These are phyloP conservation scores for Mobula birostris DNA, from an alignment of 2,113 vertebrate species.

Conservation along the genomic window DNA sequence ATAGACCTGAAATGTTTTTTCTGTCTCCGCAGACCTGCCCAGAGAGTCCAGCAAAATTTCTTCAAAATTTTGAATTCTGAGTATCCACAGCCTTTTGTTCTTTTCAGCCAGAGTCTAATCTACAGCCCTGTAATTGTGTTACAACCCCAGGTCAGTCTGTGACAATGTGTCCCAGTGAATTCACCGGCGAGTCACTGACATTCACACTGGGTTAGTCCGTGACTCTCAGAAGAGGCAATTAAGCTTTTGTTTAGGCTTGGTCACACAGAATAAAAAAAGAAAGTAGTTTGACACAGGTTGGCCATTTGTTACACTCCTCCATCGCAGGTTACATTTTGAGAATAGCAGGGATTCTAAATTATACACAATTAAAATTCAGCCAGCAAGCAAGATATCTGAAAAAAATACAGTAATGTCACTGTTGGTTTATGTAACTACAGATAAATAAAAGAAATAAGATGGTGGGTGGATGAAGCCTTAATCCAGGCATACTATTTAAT, in stretches of 20 bases:
- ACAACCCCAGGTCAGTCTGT: not conserved
- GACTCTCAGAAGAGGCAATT: not conserved
- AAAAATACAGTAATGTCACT: conserved; percentile 15
- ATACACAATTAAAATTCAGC: conserved; percentile 28
- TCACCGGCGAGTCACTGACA: not conserved
- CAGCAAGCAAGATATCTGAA: not conserved
- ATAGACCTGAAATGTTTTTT: too few relatives aligned
- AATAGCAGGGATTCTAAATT: conserved; percentile 11
- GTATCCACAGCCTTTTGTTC: too few relatives aligned
- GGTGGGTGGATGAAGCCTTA: not conserved
- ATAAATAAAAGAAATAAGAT: not conserved
- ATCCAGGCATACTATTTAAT: conserved; percentile 10
- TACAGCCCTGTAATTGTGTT: not conserved
- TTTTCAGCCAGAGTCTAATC: not conserved
- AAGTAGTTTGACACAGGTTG: conserved; percentile 6
- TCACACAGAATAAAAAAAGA: not conserved
- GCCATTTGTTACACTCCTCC: not conserved
- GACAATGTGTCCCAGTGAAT: not conserved
- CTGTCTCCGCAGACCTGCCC: too few relatives aligned
- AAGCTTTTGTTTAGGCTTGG: not conserved
- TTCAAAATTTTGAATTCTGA: too few relatives aligned
- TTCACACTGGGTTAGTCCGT: not conserved
- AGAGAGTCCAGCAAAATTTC: too few relatives aligned
- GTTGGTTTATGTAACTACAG: not conserved
- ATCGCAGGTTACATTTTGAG: not conserved